Evolutionary conservation across 2,113 vertebrate species (phyloP), one percentile per base, ranked within the genome.

Genomic region (Scartelaos histophorus): DNA sequence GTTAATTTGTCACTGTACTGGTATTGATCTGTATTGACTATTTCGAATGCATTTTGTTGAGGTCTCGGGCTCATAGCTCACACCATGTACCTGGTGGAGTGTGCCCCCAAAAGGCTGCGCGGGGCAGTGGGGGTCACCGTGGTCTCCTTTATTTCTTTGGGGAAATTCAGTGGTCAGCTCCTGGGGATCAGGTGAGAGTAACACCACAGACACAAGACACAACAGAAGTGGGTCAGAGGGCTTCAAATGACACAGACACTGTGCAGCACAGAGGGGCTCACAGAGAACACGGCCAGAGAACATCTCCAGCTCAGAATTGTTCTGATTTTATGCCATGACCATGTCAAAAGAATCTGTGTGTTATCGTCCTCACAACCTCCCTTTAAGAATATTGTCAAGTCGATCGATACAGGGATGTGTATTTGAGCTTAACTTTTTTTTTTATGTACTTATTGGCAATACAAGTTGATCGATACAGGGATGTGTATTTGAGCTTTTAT

Each of bases 151-250:
- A 35, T 88, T 5, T 92, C 93, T 0, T 0, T 77, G 0, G 95
- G 94, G 12, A 96, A 93, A 84, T 94, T 96, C 21, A 58, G 13
- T 25, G 95, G 94, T 69, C 95, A 96, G 85, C 79, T 92, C 71
- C 74, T 95, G 75, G 95, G 95, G 69, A 91, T 96, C 88, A 94
- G 93, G 95, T 96, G 85, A 71, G 87, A 24, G 34, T 11, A 45
- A 61, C 0, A 43, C 87, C 38, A 69, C 25, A 7, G 15, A 69
- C 53, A 68, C 43, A 45, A 43, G 5, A n/a, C 69, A 46, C 64
- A 64, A 22, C 51, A 34, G 22, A 25, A 7, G 19, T 24, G 24
- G 65, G 47, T 72, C 62, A 73, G 71, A 21, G 60, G 47, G 29
- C 46, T 16, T 80, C 35, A 78, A 69, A 66, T 83, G 13, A 79